Evolutionary conservation across 1,140 invertebrate genomes (phyloP).

Genomic region (Tetraneura akinire): DNA sequence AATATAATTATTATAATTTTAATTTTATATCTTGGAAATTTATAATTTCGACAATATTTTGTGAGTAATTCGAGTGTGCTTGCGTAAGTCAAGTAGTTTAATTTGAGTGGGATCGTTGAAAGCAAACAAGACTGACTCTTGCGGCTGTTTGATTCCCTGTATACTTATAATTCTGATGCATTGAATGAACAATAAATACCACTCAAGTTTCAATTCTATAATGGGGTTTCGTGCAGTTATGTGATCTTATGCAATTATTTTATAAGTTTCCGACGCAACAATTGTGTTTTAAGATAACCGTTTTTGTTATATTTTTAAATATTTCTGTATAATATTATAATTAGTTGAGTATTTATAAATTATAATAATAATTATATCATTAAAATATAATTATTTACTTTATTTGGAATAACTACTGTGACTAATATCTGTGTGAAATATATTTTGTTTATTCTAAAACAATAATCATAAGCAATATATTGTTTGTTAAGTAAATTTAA

Average conservation of each 20-base stretch:
- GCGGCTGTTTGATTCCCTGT: neutral
- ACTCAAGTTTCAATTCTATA: neutral
- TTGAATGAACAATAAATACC: neutral
- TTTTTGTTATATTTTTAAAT: neutral
- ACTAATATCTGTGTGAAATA: neutral
- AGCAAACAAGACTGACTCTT: neutral
- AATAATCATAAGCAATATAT: too few species aligned
- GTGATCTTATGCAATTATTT: neutral
- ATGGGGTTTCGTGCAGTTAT: neutral
- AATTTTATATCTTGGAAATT: too few species aligned
- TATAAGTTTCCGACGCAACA: neutral
- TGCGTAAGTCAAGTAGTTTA: slow-evolving; percentile 18
- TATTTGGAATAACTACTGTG: neutral
- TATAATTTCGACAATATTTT: neutral
- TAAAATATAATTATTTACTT: neutral
- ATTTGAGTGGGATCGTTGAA: slow-evolving; percentile 29
- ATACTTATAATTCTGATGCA: neutral
- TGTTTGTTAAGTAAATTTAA: neutral
- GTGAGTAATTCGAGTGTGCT: neutral
- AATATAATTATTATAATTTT: too few species aligned
- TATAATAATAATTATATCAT: neutral
- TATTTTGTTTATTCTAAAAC: too few species aligned
- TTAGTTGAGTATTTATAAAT: neutral
- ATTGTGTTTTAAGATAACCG: neutral
- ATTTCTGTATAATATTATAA: too few species aligned